These are phyloP conservation scores for Aeoliscus strigatus DNA, from an alignment of 2,797 vertebrate genomes.

Conservation along the genomic window DNA sequence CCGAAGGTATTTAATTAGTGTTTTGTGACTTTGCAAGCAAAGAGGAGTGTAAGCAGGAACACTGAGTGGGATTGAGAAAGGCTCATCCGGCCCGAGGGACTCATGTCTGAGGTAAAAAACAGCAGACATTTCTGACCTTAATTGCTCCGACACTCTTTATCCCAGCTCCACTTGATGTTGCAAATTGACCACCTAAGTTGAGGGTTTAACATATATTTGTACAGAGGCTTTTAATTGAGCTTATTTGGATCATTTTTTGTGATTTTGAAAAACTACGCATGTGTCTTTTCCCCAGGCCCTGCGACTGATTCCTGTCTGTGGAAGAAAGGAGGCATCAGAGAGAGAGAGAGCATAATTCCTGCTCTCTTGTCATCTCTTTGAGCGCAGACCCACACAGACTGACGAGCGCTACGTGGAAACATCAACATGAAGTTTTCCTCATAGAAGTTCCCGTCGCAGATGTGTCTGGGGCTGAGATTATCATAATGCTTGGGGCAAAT, in stretches of 20 bases:
- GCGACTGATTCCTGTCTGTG: slow-evolving; percentile 37
- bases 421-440: slow-evolving; percentile 6
- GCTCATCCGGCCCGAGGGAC: slow-evolving; percentile 18
- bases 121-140: slow-evolving; percentile 1
- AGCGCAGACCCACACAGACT: slow-evolving; percentile 23
- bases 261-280: slow-evolving; percentile 34
- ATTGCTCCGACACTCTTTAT: slow-evolving; percentile 14
- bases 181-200: background rate
- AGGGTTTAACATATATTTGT: slow-evolving; percentile 4
- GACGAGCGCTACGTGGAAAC: slow-evolving; percentile 9
- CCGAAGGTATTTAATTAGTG: slow-evolving; percentile 25
- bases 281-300: slow-evolving; percentile 36
- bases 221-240: slow-evolving; percentile 14
- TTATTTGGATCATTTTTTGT: slow-evolving; percentile 21
- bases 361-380: slow-evolving; percentile 38
- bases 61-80: slow-evolving; percentile 22
- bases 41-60: slow-evolving; percentile 13
- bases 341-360: slow-evolving; percentile 22
- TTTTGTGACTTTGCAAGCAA: slow-evolving; percentile 12
- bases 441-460: slow-evolving; percentile 6
- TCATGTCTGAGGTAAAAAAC: slow-evolving; percentile 34
- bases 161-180: slow-evolving; percentile 1
- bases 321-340: slow-evolving; percentile 34
- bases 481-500: slow-evolving; percentile 23
- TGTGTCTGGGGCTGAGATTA: slow-evolving; percentile 8